Evolutionary conservation across 1,140 invertebrate species (phyloP).

Genomic region (Drosophila fuyamai): DNA sequence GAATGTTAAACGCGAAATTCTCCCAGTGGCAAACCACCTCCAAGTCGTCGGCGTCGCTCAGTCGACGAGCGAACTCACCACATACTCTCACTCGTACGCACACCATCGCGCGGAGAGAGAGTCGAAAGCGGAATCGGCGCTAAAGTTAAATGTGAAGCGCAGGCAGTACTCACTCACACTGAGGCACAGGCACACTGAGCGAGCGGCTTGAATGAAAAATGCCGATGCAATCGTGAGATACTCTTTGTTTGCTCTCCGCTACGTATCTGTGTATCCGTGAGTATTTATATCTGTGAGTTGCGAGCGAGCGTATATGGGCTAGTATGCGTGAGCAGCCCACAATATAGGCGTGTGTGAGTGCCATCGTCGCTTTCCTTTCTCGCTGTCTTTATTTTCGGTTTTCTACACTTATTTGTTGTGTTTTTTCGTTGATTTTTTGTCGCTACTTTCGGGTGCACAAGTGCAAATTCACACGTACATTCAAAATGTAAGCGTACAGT

Average conservation of each 20-base stretch:
- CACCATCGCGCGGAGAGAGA: constrained; percentile 19
- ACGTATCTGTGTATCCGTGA: constrained; percentile 10
- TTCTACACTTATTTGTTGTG: constrained; percentile 54
- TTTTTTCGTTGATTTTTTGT: constrained; percentile 44
- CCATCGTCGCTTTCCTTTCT: constrained; percentile 72
- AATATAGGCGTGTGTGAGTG: constrained; percentile 47
- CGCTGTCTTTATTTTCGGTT: constrained; percentile 66
- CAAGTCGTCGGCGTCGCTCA: constrained; percentile 30
- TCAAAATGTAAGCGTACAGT: constrained; percentile 74
- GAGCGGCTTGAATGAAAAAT: constrained; percentile 77
- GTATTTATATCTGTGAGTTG: constrained; percentile 11
- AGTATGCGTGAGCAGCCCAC: constrained; percentile 28
- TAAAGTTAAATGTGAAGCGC: constrained; percentile 71
- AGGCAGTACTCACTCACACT: constrained; percentile 33
- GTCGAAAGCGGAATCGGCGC: constrained; percentile 67
- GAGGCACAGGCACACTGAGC: constrained; percentile 15
- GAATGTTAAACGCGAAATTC: constrained; percentile 49
- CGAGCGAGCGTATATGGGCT: not conserved
- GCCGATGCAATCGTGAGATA: constrained; percentile 72
- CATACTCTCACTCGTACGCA: constrained; percentile 16
- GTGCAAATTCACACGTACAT: constrained; percentile 82
- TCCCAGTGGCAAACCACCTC: constrained; percentile 14
- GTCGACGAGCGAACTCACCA: constrained; percentile 59
- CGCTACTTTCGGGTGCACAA: constrained; percentile 71
- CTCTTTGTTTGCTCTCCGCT: constrained; percentile 55